These are phyloP conservation scores for Callipepla squamata DNA, from an alignment of 2,113 vertebrate species.

Conservation along the genomic window DNA sequence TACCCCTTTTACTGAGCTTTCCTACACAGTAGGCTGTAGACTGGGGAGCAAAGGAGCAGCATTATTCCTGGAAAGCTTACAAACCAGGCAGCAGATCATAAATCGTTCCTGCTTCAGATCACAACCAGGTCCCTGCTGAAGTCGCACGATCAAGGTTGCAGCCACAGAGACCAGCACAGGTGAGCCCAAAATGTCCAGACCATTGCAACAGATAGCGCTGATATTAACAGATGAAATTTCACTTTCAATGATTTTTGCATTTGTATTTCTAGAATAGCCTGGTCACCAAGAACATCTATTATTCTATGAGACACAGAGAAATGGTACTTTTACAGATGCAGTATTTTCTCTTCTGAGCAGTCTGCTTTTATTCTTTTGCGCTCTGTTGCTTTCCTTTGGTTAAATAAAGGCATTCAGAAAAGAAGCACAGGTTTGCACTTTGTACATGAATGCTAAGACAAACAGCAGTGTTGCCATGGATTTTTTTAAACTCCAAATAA, in stretches of 20 bases:
- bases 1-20: not conserved
- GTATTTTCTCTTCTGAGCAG: constrained; percentile 33
- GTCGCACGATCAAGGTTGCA: rapidly evolving
- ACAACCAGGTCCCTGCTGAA: not conserved
- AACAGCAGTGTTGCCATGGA: constrained; percentile 58
- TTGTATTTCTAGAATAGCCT: not conserved
- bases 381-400: constrained; percentile 27
- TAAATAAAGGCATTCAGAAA: constrained; percentile 47
- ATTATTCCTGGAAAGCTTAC: not conserved
- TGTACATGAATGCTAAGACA: constrained; percentile 52
- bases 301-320: not conserved
- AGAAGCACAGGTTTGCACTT: constrained; percentile 51
- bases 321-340: not conserved
- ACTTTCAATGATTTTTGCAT: not conserved
- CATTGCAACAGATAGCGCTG: not conserved
- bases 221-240: not conserved
- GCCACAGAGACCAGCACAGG: not conserved
- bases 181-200: not conserved
- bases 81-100: not conserved
- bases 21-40: not conserved
- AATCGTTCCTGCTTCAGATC: not conserved
- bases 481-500: constrained; percentile 67
- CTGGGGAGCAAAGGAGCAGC: not conserved
- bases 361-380: constrained; percentile 26
- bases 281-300: not conserved